Evolutionary conservation across 2,113 vertebrate species (phyloP), one percentile per base, ranked within the genome.

Genomic region (Marmota monax): DNA sequence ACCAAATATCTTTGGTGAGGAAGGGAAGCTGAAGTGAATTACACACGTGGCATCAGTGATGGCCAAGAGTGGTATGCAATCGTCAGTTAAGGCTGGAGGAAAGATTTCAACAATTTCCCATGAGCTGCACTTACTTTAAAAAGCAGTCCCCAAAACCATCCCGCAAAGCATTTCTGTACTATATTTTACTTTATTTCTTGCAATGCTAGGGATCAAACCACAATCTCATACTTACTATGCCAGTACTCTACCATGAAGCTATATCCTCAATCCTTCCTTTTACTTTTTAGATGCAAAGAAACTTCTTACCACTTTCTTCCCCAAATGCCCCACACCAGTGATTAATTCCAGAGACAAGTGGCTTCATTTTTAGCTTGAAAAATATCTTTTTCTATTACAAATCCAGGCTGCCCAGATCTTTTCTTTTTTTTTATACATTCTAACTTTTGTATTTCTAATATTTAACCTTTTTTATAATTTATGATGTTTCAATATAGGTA

Each of bases 11-110:
- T 96, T 99, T 2, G 97, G 99, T 2, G 99, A 99, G 11, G 98
- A 45, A 5, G 99, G 99, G 88, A 99, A 99, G 97, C 98, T 98
- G 96, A 99, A 99, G 94, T 99, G 99, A 88, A 99, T 95, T 7
- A 99, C 98, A 3, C 99, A 99, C 0, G 98, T 99, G 16, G 99
- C 99, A 73, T 99, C 99, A 12, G 98, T 99, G 96, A 99, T 98
- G 92, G 98, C 98, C 87, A 99, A 86, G 45, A 98, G 97, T 8
- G 98, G 98, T 53, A 99, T 56, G 93, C 99, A 99, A 14, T 99
- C 98, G 70, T 99, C 98, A 18, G 99, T 99, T 65, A 99, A 98
- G 97, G 99, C 99, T 99, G 95, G 94, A 39, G 92, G 72, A 76
- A 61, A n/a, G 92, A 76, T 6, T 2, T 2, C 0, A 0, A 45